phyloP scores from a whole-genome alignment of 2,888 invertebrate species.

The Noctuana brunneofusca region DNA sequence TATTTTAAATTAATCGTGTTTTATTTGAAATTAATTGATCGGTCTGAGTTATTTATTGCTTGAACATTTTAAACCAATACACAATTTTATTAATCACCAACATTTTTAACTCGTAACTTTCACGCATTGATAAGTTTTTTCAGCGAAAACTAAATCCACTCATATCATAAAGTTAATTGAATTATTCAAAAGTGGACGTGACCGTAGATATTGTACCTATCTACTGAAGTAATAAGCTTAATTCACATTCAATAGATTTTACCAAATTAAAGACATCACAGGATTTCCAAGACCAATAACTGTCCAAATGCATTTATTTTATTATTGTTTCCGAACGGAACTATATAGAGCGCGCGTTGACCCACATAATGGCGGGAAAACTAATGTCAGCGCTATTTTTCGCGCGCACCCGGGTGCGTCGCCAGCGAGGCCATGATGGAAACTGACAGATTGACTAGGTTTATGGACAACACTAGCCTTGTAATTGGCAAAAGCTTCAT shows the following conservation, averaged over 20 bases:
- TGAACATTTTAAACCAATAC: no score
- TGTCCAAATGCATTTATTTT: slow-evolving; percentile 41
- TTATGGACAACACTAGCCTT: slow-evolving; percentile 48
- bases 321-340: slow-evolving; percentile 43
- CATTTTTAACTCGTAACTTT: no score
- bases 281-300: slow-evolving; percentile 40
- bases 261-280: slow-evolving; percentile 61
- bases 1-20: no score
- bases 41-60: no score
- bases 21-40: no score
- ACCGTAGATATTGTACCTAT: slow-evolving; percentile 14
- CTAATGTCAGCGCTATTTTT: slow-evolving; percentile 69
- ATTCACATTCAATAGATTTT: slow-evolving; percentile 39
- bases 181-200: slow-evolving; percentile 32
- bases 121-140: no score
- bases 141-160: neutral
- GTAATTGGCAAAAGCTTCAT: slow-evolving; percentile 38
- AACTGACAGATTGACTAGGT: slow-evolving; percentile 46
- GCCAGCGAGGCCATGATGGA: slow-evolving; percentile 43
- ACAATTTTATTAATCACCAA: no score
- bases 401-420: slow-evolving; percentile 49
- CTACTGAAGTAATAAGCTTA: slow-evolving; percentile 14
- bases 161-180: slow-evolving; percentile 8
- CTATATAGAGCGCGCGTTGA: slow-evolving; percentile 54
- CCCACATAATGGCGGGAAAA: slow-evolving; percentile 66